Evolutionary conservation across 2,888 invertebrate species (phyloP).

Genomic region (Sarcophaga carnaria): DNA sequence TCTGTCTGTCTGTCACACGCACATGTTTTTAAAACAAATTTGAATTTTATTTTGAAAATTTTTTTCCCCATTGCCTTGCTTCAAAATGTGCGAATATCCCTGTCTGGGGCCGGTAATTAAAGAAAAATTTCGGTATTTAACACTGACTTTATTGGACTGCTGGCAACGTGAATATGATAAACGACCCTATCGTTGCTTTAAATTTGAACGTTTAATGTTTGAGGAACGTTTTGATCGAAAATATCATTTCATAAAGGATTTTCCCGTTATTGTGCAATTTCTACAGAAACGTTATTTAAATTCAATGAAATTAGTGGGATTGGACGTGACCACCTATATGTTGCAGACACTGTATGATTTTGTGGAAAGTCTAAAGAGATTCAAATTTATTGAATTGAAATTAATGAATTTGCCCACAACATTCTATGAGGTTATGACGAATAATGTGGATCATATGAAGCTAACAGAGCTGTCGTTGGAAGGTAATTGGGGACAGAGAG

Average conservation of each 20-base stretch:
- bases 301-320: conserved; percentile 70
- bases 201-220: conserved; percentile 75
- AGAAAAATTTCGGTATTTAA: conserved; percentile 60
- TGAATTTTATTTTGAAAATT: neutral
- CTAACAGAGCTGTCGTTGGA: conserved; percentile 73
- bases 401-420: conserved; percentile 73
- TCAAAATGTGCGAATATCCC: conserved; percentile 49
- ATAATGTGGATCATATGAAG: conserved; percentile 69
- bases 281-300: conserved; percentile 68
- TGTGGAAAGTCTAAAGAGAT: conserved; percentile 67
- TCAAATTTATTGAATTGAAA: conserved; percentile 72
- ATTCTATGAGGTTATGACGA: conserved; percentile 73
- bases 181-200: conserved; percentile 77
- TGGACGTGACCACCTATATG: conserved; percentile 60
- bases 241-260: conserved; percentile 74
- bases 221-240: conserved; percentile 74
- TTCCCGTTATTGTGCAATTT: conserved; percentile 75
- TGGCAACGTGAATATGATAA: conserved; percentile 80
- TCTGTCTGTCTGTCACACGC: neutral
- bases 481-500: conserved; percentile 60
- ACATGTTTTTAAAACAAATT: neutral
- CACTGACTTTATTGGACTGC: conserved; percentile 75
- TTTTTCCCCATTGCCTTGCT: too few species aligned
- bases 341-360: conserved; percentile 65
- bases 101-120: neutral